phyloP scores from a whole-genome alignment of 2,797 vertebrate species.

The Ctenosaura bakeri region DNA sequence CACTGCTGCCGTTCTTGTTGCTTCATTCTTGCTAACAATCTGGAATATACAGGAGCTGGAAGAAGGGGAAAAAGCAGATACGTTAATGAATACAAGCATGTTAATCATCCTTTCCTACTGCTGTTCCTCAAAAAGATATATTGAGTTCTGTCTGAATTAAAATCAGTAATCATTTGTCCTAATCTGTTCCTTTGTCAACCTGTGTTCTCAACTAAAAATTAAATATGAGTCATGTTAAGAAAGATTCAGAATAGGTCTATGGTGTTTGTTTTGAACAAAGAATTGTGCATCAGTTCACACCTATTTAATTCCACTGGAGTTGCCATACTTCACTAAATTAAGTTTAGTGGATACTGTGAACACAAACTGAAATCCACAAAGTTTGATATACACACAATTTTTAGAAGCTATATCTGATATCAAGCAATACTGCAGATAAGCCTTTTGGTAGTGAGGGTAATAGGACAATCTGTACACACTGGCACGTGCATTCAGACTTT shows the following conservation, averaged over 20 bases:
- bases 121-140: neutral
- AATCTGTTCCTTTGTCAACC: neutral
- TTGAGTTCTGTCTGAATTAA: neutral
- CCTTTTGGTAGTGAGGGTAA: too few species aligned
- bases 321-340: neutral
- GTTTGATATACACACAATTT: neutral
- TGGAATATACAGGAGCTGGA: slow-evolving; percentile 80
- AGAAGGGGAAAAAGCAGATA: neutral
- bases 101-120: neutral
- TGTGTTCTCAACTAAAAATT: too few species aligned
- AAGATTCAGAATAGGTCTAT: neutral
- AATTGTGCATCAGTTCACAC: neutral
- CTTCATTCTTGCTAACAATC: slow-evolving; percentile 79
- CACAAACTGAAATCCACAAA: neutral
- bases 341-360: neutral
- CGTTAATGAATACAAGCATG: neutral
- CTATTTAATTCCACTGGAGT: neutral
- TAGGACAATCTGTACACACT: too few species aligned
- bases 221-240: neutral
- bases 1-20: slow-evolving; percentile 74
- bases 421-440: too few species aligned
- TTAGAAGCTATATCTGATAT: neutral
- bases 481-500: too few species aligned
- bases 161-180: neutral
- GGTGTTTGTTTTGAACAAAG: neutral